Evolutionary conservation across 2,113 vertebrate genomes (phyloP).

Genomic region (Elephas maximus): DNA sequence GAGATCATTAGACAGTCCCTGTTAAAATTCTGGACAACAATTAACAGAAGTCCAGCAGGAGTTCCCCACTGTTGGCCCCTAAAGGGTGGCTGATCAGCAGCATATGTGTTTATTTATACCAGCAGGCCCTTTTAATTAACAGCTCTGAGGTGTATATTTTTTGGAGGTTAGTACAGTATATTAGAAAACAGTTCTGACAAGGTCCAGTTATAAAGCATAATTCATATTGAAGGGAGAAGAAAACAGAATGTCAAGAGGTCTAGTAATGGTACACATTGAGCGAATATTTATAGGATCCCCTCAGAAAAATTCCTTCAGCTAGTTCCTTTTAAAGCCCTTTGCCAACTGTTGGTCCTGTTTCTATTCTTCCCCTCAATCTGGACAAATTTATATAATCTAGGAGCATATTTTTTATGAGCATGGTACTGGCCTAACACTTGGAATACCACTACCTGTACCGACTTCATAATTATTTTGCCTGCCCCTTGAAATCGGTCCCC

Average conservation of each 20-base stretch:
- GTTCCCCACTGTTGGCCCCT: constrained; percentile 89
- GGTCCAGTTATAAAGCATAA: constrained; percentile 69
- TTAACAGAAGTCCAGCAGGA: constrained; percentile 87
- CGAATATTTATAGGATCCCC: background rate
- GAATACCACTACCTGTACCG: no score
- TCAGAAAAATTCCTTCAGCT: background rate
- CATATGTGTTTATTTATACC: constrained; percentile 92
- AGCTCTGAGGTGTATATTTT: constrained; percentile 85
- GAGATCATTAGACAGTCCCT: constrained; percentile 83
- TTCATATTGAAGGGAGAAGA: background rate
- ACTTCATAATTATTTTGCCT: no score
- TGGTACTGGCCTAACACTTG: background rate
- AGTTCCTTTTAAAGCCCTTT: background rate
- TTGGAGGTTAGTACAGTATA: constrained; percentile 76
- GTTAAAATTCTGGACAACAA: constrained; percentile 87
- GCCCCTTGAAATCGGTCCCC: background rate
- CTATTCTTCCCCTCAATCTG: background rate
- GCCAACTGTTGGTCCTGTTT: background rate
- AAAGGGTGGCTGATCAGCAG: constrained; percentile 92
- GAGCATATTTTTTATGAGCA: no score
- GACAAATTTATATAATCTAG: background rate
- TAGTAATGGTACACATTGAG: background rate
- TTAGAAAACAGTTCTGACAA: constrained; percentile 79
- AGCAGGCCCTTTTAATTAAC: constrained; percentile 91
- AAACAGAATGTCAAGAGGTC: background rate